A percentile compares a stretch with the other conserved stretches of the same genome.
Conservation (phyloP, 1,140 invertebrate genomes). For the Drosophila rufa region DNA sequence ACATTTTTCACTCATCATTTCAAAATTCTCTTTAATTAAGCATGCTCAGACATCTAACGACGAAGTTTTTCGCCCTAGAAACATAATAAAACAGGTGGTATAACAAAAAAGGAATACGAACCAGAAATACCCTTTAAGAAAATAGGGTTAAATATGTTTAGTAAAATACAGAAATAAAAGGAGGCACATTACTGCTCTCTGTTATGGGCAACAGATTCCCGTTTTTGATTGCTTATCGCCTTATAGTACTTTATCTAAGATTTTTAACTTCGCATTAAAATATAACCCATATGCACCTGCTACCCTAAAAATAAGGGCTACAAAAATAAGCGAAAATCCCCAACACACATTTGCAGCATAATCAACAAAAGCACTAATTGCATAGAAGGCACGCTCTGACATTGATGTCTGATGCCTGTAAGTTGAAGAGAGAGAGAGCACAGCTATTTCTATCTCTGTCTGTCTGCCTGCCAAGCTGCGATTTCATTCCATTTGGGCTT, state of each 20-base stretch:
- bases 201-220: too few relatives aligned
- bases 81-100: not conserved
- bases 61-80: conserved; percentile 29
- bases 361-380: conserved; percentile 83
- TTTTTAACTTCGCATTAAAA: not conserved
- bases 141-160: not conserved
- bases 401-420: conserved; percentile 65
- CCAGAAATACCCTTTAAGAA: not conserved
- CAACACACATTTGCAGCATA: conserved; percentile 61
- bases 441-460: conserved; percentile 18
- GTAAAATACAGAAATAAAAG: not conserved
- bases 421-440: not conserved
- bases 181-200: not conserved
- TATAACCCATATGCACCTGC: not conserved
- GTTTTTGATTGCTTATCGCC: not conserved
- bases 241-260: too few relatives aligned
- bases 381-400: conserved; percentile 73
- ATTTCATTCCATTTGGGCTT: conserved; percentile 72
- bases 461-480: conserved; percentile 53
- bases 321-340: conserved; percentile 32
- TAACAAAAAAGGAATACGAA: not conserved
- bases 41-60: conserved; percentile 36
- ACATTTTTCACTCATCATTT: conserved; percentile 25
- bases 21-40: conserved; percentile 34
- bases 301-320: conserved; percentile 14